Evolutionary conservation across 37 sponge, comb jelly and placozoan genomes (phyloP), one percentile per base, ranked within the genome.

Genomic region (Tethya wilhelma): DNA sequence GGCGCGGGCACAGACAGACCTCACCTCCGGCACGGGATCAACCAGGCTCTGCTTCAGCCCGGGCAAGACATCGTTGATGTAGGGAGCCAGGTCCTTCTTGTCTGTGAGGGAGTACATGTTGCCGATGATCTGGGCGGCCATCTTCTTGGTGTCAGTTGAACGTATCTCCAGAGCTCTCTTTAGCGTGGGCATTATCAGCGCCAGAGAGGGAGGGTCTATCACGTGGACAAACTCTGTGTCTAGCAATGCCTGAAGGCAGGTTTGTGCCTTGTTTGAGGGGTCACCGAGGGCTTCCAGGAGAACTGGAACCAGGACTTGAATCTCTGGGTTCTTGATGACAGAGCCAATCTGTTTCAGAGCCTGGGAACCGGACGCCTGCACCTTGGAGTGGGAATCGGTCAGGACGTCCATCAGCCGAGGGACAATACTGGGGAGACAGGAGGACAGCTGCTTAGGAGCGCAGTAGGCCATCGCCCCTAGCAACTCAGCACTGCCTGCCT

Each of bases 301-400:
- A 25, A 83, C 40, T 17, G 97, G 93, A 23, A 94, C 95, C 38
- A 99, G 75, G 49, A 64, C 71, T 81, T 99, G 97, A 31, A 99
- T 96, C 60, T 99, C 99, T 12, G 97, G 99, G 75, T 96, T 99
- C 90, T 96, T 96, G 41, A 99, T 99, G 22, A 99, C 99, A 68
- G 99, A 99, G 0, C 95, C 99, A 56, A 99, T 99, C 79, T 99
- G 93, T 33, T 90, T 87, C 56, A 99, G 82, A 37, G 99, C 95
- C 76, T 94, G 81, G 34, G 49, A 73, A 30, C 99, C 93, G 8
- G 99, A 79, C 28, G 33, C 59, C 59, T 99, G 99, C n/a, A 99
- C 99, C 72, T 96, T 96, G 65, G 86, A 80, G 53, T 99, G 99
- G 22, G 99, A 99, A 74, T 99, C 99, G 31, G 93, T 84, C 68